Percentiles rank a stretch among this genome's conserved stretches.
phyloP scores from a whole-genome alignment of 1,140 invertebrate species.

The Leptinotarsa defecta region DNA sequence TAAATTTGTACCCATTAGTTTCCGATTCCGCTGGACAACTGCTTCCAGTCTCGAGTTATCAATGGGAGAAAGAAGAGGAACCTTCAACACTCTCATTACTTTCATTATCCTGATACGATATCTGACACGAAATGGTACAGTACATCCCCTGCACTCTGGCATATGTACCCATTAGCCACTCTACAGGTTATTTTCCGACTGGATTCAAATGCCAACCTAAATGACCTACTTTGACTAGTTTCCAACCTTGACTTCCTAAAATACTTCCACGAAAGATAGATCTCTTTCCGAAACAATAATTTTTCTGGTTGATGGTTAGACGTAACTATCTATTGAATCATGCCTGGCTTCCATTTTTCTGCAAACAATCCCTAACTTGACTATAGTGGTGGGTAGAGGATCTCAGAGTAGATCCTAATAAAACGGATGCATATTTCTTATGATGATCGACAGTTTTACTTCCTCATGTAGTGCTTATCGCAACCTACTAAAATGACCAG shows the following conservation, averaged over 20 bases:
- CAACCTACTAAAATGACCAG: conserved; percentile 34
- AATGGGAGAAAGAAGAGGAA: too few relatives aligned
- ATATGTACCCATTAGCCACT: too few relatives aligned
- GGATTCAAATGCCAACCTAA: too few relatives aligned
- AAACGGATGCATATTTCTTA: conserved; percentile 9
- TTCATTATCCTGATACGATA: too few relatives aligned
- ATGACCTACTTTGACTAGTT: background rate
- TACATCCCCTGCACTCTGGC: too few relatives aligned
- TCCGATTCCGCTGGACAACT: too few relatives aligned
- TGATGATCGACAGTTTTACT: background rate
- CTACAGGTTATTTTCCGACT: too few relatives aligned
- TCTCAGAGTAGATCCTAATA: background rate
- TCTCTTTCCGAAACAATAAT: background rate
- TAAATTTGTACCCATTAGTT: too few relatives aligned
- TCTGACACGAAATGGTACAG: too few relatives aligned
- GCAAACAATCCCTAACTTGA: background rate
- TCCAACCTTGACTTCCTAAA: too few relatives aligned
- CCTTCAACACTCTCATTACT: too few relatives aligned
- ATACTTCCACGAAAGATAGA: background rate
- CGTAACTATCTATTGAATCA: background rate
- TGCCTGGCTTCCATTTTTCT: background rate
- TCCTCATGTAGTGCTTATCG: conserved; percentile 10
- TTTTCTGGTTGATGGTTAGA: background rate
- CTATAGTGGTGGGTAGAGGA: conserved; percentile 18
- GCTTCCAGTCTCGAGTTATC: too few relatives aligned